These are phyloP conservation scores for Melanotaenia parkinsoni DNA, from an alignment of 2,797 vertebrate species.

Conservation along the genomic window DNA sequence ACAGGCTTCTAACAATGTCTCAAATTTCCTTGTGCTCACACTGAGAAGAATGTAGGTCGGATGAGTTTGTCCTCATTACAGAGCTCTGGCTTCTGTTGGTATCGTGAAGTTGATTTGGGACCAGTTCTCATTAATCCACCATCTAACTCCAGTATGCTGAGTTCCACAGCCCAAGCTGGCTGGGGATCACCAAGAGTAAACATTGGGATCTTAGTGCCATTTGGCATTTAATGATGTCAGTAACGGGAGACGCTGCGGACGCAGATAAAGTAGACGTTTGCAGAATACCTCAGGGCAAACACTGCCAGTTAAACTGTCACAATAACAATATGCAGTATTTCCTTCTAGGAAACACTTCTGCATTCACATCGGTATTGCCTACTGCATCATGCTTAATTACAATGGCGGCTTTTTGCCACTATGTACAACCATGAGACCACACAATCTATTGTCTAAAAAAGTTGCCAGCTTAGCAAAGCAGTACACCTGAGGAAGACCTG, in stretches of 20 bases:
- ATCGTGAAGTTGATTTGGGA: conserved; percentile 60
- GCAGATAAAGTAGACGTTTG: conserved; percentile 53
- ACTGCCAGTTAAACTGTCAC: conserved; percentile 57
- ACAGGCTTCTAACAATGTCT: conserved; percentile 36
- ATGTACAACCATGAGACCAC: conserved; percentile 27
- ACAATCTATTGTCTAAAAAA: conserved; percentile 19
- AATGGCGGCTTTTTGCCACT: conserved; percentile 12
- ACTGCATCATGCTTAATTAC: conserved; percentile 41
- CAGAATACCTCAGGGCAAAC: conserved; percentile 50
- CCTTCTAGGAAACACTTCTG: conserved; percentile 35
- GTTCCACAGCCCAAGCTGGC: conserved; percentile 34
- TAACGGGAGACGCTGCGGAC: conserved; percentile 34
- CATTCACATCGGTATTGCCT: conserved; percentile 11
- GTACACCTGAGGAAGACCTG: conserved; percentile 41
- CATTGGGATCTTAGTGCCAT: conserved; percentile 40
- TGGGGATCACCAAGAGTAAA: conserved; percentile 48
- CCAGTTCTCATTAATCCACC: conserved; percentile 61
- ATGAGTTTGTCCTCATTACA: conserved; percentile 70
- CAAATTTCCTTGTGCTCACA: conserved; percentile 38
- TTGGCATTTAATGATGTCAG: conserved; percentile 57
- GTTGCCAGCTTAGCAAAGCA: conserved; percentile 17
- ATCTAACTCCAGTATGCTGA: conserved; percentile 43
- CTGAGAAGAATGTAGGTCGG: conserved; percentile 71
- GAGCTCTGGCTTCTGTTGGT: conserved; percentile 51
- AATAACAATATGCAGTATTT: conserved; percentile 54